phyloP scores from a whole-genome alignment of 2,797 vertebrate species.

The Danio jaintianensis region DNA sequence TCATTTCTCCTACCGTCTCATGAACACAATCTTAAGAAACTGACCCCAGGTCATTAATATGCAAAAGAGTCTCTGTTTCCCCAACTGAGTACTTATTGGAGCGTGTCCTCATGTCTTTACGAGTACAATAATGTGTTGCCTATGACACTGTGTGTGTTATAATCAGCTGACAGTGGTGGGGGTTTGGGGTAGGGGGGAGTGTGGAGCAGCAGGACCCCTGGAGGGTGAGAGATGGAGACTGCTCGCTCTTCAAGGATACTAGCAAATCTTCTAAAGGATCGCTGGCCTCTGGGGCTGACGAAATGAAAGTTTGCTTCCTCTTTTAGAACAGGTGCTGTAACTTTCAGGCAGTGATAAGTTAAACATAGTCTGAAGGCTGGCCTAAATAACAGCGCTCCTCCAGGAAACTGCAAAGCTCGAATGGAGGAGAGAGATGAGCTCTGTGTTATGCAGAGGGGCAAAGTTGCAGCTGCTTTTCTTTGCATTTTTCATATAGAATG shows the following conservation, averaged over 20 bases:
- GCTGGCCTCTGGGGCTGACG: conserved; percentile 35
- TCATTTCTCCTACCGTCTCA: conserved; percentile 55
- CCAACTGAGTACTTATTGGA: conserved; percentile 72
- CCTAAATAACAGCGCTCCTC: conserved; percentile 23
- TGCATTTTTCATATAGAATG: conserved; percentile 14
- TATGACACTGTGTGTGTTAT: conserved; percentile 68
- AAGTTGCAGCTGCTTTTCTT: conserved; percentile 22
- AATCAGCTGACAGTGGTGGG: conserved; percentile 68
- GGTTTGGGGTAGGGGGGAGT: conserved; percentile 37
- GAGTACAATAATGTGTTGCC: conserved; percentile 69
- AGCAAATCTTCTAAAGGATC: conserved; percentile 39
- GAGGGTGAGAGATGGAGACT: conserved; percentile 52
- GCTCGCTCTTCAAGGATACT: conserved; percentile 31
- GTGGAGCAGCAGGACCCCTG: conserved; percentile 55
- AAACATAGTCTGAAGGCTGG: conserved; percentile 40
- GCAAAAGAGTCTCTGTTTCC: conserved; percentile 63
- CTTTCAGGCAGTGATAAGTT: conserved; percentile 44
- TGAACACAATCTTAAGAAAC: conserved; percentile 59
- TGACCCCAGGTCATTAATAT: conserved; percentile 68
- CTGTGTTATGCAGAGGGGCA: background rate
- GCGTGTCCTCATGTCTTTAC: conserved; percentile 67
- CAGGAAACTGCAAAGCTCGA: conserved; percentile 18
- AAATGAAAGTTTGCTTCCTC: conserved; percentile 48
- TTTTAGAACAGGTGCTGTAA: conserved; percentile 47
- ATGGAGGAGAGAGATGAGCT: background rate